Conservation (phyloP, 2,113 vertebrate species). For the Prinia subflava region DNA sequence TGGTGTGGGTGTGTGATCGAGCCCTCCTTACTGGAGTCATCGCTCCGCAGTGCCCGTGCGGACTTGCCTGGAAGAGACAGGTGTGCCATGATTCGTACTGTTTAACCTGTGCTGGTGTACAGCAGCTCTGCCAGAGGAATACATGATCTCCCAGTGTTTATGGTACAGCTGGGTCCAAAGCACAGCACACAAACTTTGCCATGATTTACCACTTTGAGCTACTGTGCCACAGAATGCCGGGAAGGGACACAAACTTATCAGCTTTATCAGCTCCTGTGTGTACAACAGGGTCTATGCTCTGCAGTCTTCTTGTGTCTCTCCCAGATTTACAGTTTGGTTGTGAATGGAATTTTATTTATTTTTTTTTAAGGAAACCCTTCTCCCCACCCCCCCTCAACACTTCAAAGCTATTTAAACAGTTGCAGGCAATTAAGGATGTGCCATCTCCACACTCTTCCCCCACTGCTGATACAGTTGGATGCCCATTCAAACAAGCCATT, state of each 20-base stretch:
- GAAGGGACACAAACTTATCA: neutral
- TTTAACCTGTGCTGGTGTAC: accelerated
- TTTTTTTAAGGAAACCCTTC: neutral
- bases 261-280: neutral
- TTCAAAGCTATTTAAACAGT: neutral
- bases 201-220: neutral
- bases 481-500: neutral
- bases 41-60: accelerated
- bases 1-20: neutral
- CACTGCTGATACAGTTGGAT: neutral
- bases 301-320: neutral
- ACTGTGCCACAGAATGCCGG: accelerated
- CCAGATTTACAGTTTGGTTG: neutral
- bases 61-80: neutral
- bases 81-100: neutral
- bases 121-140: neutral
- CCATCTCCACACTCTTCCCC: neutral
- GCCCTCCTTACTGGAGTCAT: neutral
- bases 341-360: neutral
- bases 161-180: neutral
- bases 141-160: neutral
- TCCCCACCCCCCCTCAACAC: neutral
- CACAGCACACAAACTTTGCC: neutral
- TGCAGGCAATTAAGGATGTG: neutral
- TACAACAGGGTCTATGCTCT: neutral